A percentile compares a stretch with the other conserved stretches of the same genome.
Conservation (phyloP, 2,113 vertebrate genomes). For the Brachyhypopomus gauderio region DNA sequence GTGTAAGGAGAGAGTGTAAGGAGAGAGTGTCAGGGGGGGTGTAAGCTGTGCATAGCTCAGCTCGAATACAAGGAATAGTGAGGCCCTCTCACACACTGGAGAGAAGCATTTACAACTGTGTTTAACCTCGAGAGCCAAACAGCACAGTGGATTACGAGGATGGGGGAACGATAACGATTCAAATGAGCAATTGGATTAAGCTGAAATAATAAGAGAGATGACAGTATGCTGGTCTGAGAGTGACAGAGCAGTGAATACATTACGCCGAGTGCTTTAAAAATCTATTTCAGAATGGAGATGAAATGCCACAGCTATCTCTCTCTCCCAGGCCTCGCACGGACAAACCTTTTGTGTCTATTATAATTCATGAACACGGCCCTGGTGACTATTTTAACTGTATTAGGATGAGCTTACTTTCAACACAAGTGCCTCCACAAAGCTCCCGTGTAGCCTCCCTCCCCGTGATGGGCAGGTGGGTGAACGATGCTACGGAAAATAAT, state of each 20-base stretch:
- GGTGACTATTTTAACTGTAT: slow-evolving; percentile 88
- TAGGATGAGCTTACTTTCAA: slow-evolving; percentile 86
- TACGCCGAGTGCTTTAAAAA: slow-evolving; percentile 81
- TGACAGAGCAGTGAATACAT: slow-evolving; percentile 83
- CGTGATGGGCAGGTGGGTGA: slow-evolving; percentile 78
- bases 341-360: slow-evolving; percentile 84
- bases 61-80: slow-evolving; percentile 42
- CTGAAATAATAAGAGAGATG: slow-evolving; percentile 74
- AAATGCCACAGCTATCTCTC: slow-evolving; percentile 82
- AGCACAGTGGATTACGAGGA: slow-evolving; percentile 68
- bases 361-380: slow-evolving; percentile 85
- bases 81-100: slow-evolving; percentile 32
- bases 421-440: slow-evolving; percentile 86
- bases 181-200: slow-evolving; percentile 84
- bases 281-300: slow-evolving; percentile 85
- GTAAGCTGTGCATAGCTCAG: slow-evolving; percentile 27
- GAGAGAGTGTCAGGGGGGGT: background rate
- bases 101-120: slow-evolving; percentile 49
- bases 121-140: slow-evolving; percentile 57
- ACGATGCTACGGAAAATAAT: slow-evolving; percentile 84
- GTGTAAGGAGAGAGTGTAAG: background rate
- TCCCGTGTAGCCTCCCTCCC: slow-evolving; percentile 74
- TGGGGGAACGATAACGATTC: slow-evolving; percentile 60
- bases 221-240: slow-evolving; percentile 76
- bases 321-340: slow-evolving; percentile 77